Evolutionary conservation across 1,140 invertebrate genomes (phyloP).

Genomic region (Ylistrum balloti): DNA sequence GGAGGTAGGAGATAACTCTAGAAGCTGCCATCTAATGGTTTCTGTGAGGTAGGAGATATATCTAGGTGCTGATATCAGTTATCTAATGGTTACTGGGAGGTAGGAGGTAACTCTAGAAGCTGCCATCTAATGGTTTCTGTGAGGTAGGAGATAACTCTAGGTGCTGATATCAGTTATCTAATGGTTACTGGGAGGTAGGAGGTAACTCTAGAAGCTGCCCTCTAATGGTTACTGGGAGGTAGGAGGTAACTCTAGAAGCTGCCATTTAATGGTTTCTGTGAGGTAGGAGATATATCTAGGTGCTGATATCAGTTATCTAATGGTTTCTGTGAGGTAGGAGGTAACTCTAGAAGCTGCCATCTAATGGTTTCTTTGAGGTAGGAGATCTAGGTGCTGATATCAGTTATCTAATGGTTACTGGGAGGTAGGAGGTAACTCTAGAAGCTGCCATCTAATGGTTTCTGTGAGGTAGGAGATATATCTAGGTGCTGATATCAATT

Average conservation of each 20-base stretch:
- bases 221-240: too few relatives aligned
- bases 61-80: too few relatives aligned
- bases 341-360: background rate
- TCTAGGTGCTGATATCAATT: too few relatives aligned
- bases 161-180: background rate
- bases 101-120: too few relatives aligned
- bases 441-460: background rate
- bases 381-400: background rate
- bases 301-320: background rate
- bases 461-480: too few relatives aligned
- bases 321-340: too few relatives aligned
- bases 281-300: too few relatives aligned
- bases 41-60: background rate
- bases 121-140: too few relatives aligned
- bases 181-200: background rate
- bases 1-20: too few relatives aligned
- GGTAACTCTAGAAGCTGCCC: too few relatives aligned
- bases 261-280: background rate
- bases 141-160: background rate
- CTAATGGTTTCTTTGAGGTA: background rate
- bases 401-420: too few relatives aligned
- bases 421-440: too few relatives aligned
- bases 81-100: background rate
- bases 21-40: background rate
- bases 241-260: background rate